Conservation (phyloP, 53 echinoderm and acorn worm genomes). For the Patiria pectinifera region DNA sequence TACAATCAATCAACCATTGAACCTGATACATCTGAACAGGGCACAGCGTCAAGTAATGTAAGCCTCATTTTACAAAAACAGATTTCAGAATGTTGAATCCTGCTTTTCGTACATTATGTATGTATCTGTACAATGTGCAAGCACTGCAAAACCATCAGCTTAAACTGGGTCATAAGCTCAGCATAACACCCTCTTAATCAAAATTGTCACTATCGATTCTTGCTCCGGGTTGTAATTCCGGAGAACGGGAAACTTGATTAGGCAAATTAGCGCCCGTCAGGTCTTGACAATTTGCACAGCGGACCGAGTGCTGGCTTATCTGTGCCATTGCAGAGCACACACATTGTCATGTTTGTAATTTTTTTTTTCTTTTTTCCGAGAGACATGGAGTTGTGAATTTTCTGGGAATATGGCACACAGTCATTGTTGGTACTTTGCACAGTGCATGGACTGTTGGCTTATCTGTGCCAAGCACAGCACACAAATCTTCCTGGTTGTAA, state of each 20-base stretch:
- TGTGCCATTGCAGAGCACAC: neutral
- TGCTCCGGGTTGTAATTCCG: neutral
- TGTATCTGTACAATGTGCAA: neutral
- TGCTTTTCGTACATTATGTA: neutral
- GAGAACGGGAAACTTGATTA: neutral
- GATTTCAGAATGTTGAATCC: neutral
- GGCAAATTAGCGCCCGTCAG: neutral
- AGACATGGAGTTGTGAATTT: too few relatives aligned
- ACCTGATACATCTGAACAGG: too few relatives aligned
- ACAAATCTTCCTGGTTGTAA: too few relatives aligned
- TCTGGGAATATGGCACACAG: too few relatives aligned
- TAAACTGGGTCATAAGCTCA: neutral
- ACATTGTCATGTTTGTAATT: too few relatives aligned
- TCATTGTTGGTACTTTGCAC: too few relatives aligned
- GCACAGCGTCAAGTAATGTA: too few relatives aligned
- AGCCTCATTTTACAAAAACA: too few relatives aligned
- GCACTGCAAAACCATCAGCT: neutral
- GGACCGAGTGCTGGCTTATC: neutral
- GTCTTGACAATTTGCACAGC: neutral
- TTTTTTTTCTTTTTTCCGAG: too few relatives aligned
- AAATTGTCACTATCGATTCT: slow-evolving; percentile 1
- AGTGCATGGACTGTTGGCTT: too few relatives aligned
- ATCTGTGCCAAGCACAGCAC: too few relatives aligned
- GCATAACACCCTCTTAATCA: neutral
- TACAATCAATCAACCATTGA: too few relatives aligned